Evolutionary conservation across 2,888 invertebrate species (phyloP), one percentile per base, ranked within the genome.

Genomic region (Hofmannophila pseudospretella): DNA sequence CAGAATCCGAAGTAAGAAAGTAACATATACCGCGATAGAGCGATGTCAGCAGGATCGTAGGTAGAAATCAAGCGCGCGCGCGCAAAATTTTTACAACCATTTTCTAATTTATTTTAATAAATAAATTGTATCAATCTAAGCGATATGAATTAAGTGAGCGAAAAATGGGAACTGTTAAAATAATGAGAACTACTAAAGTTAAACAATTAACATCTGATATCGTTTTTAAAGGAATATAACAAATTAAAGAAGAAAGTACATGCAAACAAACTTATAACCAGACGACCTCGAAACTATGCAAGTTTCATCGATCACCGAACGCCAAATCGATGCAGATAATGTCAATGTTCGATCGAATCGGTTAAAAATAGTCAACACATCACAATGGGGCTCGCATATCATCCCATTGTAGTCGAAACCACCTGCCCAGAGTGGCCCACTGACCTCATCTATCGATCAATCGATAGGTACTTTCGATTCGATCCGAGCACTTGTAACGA

Each of bases 381-480:
- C 40, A 72, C 70, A 69, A 70, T 66, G 41, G 52, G 38, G 26
- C 30, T 41, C 12, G 31, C 33, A 32, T 36, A 30, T 33, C 43
- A 39, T 32, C 39, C 35, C 51, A 67, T 71, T 73, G 66, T 65
- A 44, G 16, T 56, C 44, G 42, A 45, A 55, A 59, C 63, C 79
- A 78, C 78, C 77, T 77, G 79, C 67, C 63, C 47, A 47, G 45
- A 51, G 45, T 54, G 71, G 58, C 72, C 72, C 54, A 77, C 59
- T 78, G 73, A 74, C 79, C 78, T 58, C 49, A 45, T 46, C 51
- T 44, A 41, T 58, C 56, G 52, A 50, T 50, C 36, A 34, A 41
- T 42, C 51, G 41, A 67, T 70, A 66, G 52, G 68, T 69, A 67
- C 66, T 64, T 67, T 67, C 66, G 59, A 58, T 64, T 56, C 58